Conservation (phyloP, 2,888 invertebrate species). For the Trichogramma dendrolimi region DNA sequence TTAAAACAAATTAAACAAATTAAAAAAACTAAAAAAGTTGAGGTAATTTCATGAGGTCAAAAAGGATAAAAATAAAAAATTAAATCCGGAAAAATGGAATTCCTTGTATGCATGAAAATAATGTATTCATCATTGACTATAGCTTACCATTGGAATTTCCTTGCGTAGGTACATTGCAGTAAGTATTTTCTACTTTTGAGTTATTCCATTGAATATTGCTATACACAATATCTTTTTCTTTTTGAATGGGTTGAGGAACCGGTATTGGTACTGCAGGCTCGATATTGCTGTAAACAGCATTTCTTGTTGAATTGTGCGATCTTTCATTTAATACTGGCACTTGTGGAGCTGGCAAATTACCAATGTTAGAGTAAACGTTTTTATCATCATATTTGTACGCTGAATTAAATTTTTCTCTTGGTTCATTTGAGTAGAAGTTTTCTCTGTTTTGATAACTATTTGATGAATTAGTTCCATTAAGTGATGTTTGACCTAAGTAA, state of each 20-base stretch:
- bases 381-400: slow-evolving; percentile 46
- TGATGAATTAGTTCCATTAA: slow-evolving; percentile 38
- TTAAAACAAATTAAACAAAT: slow-evolving; percentile 13
- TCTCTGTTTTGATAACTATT: slow-evolving; percentile 45
- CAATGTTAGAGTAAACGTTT: slow-evolving; percentile 49
- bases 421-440: slow-evolving; percentile 42
- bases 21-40: slow-evolving; percentile 5
- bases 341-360: slow-evolving; percentile 43
- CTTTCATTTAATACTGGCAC: slow-evolving; percentile 40
- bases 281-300: slow-evolving; percentile 50
- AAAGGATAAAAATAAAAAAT: neutral
- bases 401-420: slow-evolving; percentile 43
- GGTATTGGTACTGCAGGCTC: slow-evolving; percentile 43
- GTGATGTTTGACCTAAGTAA: slow-evolving; percentile 32
- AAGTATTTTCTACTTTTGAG: slow-evolving; percentile 54
- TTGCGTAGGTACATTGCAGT: slow-evolving; percentile 57
- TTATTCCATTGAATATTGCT: slow-evolving; percentile 57
- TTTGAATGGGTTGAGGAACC: slow-evolving; percentile 40
- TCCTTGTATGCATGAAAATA: slow-evolving; percentile 1
- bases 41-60: neutral
- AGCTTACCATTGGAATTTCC: slow-evolving; percentile 39
- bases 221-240: slow-evolving; percentile 55
- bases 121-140: slow-evolving; percentile 10
- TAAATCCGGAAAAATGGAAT: slow-evolving; percentile 10
- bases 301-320: slow-evolving; percentile 37